Evolutionary conservation across 2,113 vertebrate species (phyloP).

Genomic region (Furnarius figulus): DNA sequence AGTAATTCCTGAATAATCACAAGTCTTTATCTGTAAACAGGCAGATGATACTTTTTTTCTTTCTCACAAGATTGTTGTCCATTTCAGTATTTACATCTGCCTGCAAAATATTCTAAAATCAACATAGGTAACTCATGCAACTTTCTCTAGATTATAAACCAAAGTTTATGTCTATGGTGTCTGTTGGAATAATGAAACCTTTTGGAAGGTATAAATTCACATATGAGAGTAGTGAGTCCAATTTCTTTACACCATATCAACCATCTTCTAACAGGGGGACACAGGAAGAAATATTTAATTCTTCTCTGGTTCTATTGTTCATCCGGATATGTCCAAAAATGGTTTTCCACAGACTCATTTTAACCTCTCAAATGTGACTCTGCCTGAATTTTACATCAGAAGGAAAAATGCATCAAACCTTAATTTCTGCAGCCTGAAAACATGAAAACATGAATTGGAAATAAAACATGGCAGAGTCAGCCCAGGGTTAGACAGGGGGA

Average conservation of each 20-base stretch:
- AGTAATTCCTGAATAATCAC: not conserved
- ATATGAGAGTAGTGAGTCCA: not conserved
- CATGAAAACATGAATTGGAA: not conserved
- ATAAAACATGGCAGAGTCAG: not conserved
- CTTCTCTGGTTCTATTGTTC: not conserved
- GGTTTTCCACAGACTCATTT: not conserved
- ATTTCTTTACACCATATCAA: not conserved
- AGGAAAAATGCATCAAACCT: not conserved
- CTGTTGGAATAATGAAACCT: not conserved
- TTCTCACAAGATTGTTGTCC: not conserved
- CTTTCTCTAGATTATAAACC: not conserved
- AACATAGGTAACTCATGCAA: not conserved
- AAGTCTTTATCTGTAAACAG: not conserved
- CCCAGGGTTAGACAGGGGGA: not conserved
- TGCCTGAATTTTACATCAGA: accelerated
- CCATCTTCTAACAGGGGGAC: not conserved
- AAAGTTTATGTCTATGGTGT: not conserved
- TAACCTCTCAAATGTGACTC: not conserved
- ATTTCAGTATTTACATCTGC: not conserved
- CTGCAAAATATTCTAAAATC: not conserved
- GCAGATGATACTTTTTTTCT: not conserved
- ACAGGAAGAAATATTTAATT: not conserved
- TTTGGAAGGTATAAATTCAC: not conserved
- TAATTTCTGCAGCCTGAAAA: not conserved
- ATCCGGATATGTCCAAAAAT: not conserved